Evolutionary conservation across 2,888 invertebrate species (phyloP).

Genomic region (Ormia ochracea): DNA sequence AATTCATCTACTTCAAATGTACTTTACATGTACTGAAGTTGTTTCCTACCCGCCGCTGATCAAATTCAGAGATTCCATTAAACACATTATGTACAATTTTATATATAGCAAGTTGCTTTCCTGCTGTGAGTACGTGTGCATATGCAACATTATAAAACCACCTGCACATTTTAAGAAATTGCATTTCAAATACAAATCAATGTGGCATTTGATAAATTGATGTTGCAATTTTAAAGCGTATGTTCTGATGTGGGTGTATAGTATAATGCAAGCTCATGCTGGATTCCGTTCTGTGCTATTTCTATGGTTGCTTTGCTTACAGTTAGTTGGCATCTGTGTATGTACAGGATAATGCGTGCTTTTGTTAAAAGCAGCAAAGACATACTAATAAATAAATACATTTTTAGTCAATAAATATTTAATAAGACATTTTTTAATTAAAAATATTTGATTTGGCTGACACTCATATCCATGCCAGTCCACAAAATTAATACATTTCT

Average conservation of each 20-base stretch:
- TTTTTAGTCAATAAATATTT: no score
- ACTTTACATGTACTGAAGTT: not conserved
- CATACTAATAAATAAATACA: no score
- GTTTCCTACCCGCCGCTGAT: not conserved
- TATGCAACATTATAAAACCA: slow-evolving; percentile 26
- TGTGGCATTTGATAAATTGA: slow-evolving; percentile 57
- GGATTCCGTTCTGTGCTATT: slow-evolving; percentile 20
- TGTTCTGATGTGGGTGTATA: not conserved
- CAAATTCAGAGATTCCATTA: not conserved
- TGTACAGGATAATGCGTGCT: not conserved
- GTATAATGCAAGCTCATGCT: not conserved
- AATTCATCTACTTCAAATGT: not conserved
- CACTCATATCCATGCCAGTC: no score
- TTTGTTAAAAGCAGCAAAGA: no score
- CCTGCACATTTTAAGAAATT: slow-evolving; percentile 55
- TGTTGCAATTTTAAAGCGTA: slow-evolving; percentile 25
- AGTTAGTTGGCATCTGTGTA: not conserved
- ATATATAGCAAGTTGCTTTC: slow-evolving; percentile 35
- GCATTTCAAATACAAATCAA: slow-evolving; percentile 38
- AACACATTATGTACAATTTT: slow-evolving; percentile 28
- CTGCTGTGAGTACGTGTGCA: not conserved
- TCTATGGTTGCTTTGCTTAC: slow-evolving; percentile 43
- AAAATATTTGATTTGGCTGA: no score
- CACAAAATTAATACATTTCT: no score
- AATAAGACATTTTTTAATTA: no score